Evolutionary conservation across 2,113 vertebrate species (phyloP).

Genomic region (Polypterus bichir): DNA sequence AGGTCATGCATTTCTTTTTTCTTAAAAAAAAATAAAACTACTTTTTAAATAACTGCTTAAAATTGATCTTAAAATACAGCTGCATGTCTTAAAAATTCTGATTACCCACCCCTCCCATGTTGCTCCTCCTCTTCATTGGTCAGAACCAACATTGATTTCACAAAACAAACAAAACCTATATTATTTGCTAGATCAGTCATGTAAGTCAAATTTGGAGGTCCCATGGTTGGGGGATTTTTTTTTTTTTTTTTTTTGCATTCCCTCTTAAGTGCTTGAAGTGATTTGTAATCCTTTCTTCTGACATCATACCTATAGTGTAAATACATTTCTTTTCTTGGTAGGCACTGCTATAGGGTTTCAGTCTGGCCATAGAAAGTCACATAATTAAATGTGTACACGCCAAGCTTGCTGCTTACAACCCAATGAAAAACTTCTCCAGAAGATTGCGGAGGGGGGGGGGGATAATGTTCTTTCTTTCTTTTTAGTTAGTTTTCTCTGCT

Average conservation of each 20-base stretch:
- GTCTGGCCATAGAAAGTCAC: not conserved
- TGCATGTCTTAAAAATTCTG: too few species aligned
- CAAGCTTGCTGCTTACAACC: constrained; percentile 1
- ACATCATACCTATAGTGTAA: not conserved
- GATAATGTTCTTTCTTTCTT: constrained; percentile 1
- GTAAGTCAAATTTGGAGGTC: not conserved
- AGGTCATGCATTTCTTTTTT: too few species aligned
- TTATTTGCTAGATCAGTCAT: not conserved
- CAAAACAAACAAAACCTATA: not conserved
- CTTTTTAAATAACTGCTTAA: too few species aligned
- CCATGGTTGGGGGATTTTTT: not conserved
- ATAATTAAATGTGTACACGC: not conserved
- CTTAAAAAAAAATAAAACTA: too few species aligned
- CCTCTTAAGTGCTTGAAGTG: constrained; percentile 12
- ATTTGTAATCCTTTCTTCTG: not conserved
- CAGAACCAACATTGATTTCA: too few species aligned
- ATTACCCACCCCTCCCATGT: too few species aligned
- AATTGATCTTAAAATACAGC: too few species aligned
- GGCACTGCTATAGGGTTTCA: not conserved
- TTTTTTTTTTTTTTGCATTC: not conserved
- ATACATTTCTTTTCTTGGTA: constrained; percentile 3
- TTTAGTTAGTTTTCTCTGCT: constrained; percentile 6
- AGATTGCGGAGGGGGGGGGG: not conserved
- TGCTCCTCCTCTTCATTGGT: too few species aligned
- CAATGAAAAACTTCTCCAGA: not conserved